Percentiles rank a stretch among this genome's conserved stretches.
Conservation (phyloP, 1,140 invertebrate species). For the Cepaea nemoralis region DNA sequence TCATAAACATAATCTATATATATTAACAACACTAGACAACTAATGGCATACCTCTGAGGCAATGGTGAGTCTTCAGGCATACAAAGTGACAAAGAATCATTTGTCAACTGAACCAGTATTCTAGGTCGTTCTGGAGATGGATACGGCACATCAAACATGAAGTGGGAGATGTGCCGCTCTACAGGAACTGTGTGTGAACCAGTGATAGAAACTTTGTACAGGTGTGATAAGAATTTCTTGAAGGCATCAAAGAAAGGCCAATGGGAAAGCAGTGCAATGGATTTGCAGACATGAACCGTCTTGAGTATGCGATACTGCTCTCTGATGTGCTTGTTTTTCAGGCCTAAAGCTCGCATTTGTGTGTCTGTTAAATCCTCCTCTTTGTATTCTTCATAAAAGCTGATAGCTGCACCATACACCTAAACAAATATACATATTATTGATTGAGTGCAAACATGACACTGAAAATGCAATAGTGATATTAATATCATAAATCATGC, state of each 20-base stretch:
- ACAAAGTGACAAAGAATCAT: constrained; percentile 87
- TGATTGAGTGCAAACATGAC: too few relatives aligned
- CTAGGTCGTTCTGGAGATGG: constrained; percentile 86
- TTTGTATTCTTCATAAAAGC: constrained; percentile 91
- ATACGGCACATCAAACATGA: constrained; percentile 97
- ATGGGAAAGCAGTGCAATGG: constrained; percentile 93
- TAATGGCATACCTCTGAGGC: constrained; percentile 77
- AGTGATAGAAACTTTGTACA: constrained; percentile 85
- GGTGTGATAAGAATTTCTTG: constrained; percentile 84
- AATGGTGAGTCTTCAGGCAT: constrained; percentile 95
- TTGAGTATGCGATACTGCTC: constrained; percentile 65
- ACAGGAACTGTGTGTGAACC: constrained; percentile 87
- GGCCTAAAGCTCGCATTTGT: constrained; percentile 79
- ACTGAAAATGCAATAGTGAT: too few relatives aligned
- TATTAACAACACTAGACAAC: too few relatives aligned
- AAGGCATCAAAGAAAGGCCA: constrained; percentile 99
- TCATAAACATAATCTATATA: too few relatives aligned
- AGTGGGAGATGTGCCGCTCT: constrained; percentile 94
- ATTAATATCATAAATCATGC: too few relatives aligned
- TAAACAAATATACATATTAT: too few relatives aligned
- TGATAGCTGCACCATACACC: constrained; percentile 95
- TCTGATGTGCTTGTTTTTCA: constrained; percentile 70
- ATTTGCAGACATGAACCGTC: constrained; percentile 91
- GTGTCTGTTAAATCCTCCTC: constrained; percentile 79
- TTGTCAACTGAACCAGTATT: constrained; percentile 73